Evolutionary conservation across 2,113 vertebrate species (phyloP).

Genomic region (Thryonomys swinderianus): DNA sequence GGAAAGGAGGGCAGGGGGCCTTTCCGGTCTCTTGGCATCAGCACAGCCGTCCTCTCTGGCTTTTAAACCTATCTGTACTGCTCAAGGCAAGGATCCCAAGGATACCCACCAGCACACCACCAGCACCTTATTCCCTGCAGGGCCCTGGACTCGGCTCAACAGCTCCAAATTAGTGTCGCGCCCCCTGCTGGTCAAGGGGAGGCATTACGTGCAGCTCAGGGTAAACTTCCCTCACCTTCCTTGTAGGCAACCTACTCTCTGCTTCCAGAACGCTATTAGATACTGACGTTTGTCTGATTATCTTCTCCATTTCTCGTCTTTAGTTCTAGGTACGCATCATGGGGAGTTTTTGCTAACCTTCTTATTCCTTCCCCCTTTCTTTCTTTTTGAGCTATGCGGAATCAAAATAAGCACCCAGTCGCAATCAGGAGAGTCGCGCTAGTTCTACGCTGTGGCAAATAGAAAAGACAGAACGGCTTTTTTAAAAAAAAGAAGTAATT

Average conservation of each 20-base stretch:
- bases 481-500: conserved; percentile 1
- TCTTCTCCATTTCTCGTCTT: neutral
- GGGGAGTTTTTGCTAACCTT: neutral
- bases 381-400: neutral
- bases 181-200: conserved; percentile 14
- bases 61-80: neutral
- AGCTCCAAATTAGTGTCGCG: neutral
- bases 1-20: neutral
- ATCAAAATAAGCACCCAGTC: neutral
- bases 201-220: accelerated
- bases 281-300: neutral
- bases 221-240: neutral
- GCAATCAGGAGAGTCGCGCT: neutral
- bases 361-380: neutral
- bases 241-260: neutral
- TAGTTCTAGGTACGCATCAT: neutral
- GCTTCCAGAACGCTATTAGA: neutral
- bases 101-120: neutral
- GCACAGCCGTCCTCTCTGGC: neutral
- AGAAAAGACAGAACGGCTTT: neutral
- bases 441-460: neutral
- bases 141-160: neutral
- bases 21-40: neutral
- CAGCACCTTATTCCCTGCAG: neutral
- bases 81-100: neutral